Percentiles rank a stretch among this genome's conserved stretches.
These are phyloP conservation scores for Drosophila testacea DNA, from an alignment of 2,888 invertebrate species.

Conservation along the genomic window DNA sequence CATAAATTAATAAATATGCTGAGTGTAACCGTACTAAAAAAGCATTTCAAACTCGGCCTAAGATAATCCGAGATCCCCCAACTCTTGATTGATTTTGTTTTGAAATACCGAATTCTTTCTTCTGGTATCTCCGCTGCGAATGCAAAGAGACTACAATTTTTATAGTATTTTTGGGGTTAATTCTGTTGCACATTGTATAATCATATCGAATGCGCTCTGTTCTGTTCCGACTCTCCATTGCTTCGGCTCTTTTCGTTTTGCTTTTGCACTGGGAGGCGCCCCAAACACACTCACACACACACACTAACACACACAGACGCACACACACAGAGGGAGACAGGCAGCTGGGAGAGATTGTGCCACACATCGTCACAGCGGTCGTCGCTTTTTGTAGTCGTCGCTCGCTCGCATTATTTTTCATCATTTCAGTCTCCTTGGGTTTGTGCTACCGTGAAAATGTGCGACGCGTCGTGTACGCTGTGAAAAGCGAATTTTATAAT, in stretches of 20 bases:
- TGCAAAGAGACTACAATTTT: conserved; percentile 24
- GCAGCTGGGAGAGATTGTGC: conserved; percentile 54
- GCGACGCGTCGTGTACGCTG: conserved; percentile 66
- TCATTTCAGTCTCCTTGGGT: conserved; percentile 80
- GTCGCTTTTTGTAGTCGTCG: conserved; percentile 67
- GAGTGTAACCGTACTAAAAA: too few species aligned
- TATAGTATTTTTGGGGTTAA: conserved; percentile 59
- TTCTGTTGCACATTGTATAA: conserved; percentile 74
- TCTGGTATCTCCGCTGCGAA: background rate
- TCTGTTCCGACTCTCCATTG: conserved; percentile 24
- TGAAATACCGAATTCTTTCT: too few species aligned
- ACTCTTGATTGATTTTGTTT: too few species aligned
- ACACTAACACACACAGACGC: conserved; percentile 16
- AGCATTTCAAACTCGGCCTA: too few species aligned
- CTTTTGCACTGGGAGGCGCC: conserved; percentile 55
- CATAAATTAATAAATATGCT: too few species aligned
- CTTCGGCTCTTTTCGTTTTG: conserved; percentile 59
- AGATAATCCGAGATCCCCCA: too few species aligned
- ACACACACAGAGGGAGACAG: conserved; percentile 19
- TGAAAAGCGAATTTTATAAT: conserved; percentile 40
- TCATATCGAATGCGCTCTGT: conserved; percentile 51
- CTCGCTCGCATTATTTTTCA: conserved; percentile 38
- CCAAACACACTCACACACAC: conserved; percentile 25
- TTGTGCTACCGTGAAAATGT: conserved; percentile 83
- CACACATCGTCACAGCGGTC: conserved; percentile 44